phyloP scores from a whole-genome alignment of 2,888 invertebrate species.

The Odiellus spinosus region DNA sequence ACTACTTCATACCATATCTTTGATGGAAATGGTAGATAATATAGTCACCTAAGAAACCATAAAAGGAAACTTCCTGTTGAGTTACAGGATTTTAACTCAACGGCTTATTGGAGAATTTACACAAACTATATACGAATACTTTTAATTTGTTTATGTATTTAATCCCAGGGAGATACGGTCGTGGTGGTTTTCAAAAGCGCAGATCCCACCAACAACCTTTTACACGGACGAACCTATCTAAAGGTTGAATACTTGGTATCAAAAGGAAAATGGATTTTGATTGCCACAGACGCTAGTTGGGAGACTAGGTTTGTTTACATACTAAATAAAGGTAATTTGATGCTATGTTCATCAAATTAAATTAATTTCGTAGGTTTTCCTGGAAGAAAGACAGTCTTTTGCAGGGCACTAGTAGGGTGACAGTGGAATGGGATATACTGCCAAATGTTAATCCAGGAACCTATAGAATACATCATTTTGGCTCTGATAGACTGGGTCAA shows the following conservation, averaged over 20 bases:
- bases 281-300: constrained; percentile 72
- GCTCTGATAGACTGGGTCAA: no score
- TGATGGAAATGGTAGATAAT: no score
- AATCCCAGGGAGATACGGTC: constrained; percentile 52
- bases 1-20: no score
- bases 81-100: no score
- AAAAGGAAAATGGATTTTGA: constrained; percentile 45
- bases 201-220: constrained; percentile 30
- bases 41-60: no score
- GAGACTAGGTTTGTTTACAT: constrained; percentile 54
- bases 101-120: no score
- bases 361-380: constrained; percentile 5
- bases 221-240: constrained; percentile 8
- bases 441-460: not conserved
- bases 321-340: not conserved
- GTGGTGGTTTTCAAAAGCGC: constrained; percentile 49
- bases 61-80: no score
- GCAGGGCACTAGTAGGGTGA: no score
- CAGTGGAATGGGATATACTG: not conserved
- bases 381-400: no score
- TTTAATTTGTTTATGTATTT: no score
- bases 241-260: no score
- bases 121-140: no score
- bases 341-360: constrained; percentile 1
- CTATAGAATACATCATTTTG: not conserved